A percentile compares a stretch with the other conserved stretches of the same genome.
phyloP scores from a whole-genome alignment of 1,140 invertebrate species.

The Atta texana region DNA sequence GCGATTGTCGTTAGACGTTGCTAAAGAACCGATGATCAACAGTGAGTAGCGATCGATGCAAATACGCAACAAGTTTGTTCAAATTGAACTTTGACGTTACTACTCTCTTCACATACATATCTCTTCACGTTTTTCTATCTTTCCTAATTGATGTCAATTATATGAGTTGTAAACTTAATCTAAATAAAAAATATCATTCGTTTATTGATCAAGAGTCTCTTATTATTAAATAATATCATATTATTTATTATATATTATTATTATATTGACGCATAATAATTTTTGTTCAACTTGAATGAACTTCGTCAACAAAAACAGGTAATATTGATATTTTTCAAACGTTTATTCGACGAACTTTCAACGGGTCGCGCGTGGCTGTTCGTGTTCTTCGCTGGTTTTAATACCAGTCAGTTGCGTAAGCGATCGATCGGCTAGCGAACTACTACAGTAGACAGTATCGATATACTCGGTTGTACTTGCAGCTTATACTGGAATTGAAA shows the following conservation, averaged over 20 bases:
- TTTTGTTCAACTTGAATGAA: not conserved
- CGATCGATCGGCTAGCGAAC: constrained; percentile 80
- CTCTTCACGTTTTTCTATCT: not conserved
- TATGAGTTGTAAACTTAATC: not conserved
- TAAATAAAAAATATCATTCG: not conserved
- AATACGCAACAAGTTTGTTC: constrained; percentile 35
- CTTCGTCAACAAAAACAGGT: not conserved
- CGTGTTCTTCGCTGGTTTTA: constrained; percentile 83
- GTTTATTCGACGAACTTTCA: constrained; percentile 78
- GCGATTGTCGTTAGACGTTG: constrained; percentile 84
- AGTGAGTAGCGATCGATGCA: constrained; percentile 71
- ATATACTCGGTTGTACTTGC: constrained; percentile 58
- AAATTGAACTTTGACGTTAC: not conserved
- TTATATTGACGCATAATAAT: not conserved
- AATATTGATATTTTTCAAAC: constrained; percentile 74
- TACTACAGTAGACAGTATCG: constrained; percentile 76
- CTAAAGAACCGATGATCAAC: constrained; percentile 81
- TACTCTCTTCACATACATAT: too few relatives aligned
- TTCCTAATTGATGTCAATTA: not conserved
- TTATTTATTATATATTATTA: too few relatives aligned
- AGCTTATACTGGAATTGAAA: constrained; percentile 67
- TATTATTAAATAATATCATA: not conserved
- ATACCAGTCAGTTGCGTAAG: constrained; percentile 84
- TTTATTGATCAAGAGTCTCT: not conserved
- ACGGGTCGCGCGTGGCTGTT: constrained; percentile 77